phyloP scores from a whole-genome alignment of 1,140 invertebrate genomes.

The Lycorma delicatula region DNA sequence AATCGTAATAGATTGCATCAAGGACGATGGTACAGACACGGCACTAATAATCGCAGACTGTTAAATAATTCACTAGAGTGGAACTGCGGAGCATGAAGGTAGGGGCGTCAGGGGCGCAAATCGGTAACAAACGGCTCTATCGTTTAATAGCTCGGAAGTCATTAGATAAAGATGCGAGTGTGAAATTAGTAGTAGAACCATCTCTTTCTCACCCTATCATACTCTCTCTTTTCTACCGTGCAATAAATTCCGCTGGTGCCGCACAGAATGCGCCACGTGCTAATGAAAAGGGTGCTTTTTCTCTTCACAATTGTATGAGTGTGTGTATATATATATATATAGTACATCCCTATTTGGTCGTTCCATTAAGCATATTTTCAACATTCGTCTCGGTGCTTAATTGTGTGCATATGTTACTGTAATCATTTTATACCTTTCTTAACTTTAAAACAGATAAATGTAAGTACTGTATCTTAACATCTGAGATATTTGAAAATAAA shows the following conservation, averaged over 20 bases:
- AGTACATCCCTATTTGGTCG: background rate
- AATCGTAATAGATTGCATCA: too few relatives aligned
- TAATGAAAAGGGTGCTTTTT: background rate
- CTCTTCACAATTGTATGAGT: too few relatives aligned
- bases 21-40: too few relatives aligned
- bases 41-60: slow-evolving; percentile 1
- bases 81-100: background rate
- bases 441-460: too few relatives aligned
- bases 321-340: background rate
- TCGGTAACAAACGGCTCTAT: slow-evolving; percentile 7
- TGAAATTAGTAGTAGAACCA: slow-evolving; percentile 1
- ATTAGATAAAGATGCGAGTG: slow-evolving; percentile 7
- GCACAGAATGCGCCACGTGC: background rate
- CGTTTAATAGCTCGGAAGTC: slow-evolving; percentile 7
- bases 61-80: slow-evolving; percentile 1
- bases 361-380: slow-evolving; percentile 7
- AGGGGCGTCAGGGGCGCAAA: background rate
- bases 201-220: background rate
- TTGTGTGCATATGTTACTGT: background rate
- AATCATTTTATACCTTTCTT: too few relatives aligned
- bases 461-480: too few relatives aligned
- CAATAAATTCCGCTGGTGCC: background rate
- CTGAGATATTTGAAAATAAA: too few relatives aligned
- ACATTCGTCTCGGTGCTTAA: background rate
- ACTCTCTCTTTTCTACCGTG: background rate